Evolutionary conservation across 2,113 vertebrate genomes (phyloP).

Genomic region (Pogonocichla stellata): DNA sequence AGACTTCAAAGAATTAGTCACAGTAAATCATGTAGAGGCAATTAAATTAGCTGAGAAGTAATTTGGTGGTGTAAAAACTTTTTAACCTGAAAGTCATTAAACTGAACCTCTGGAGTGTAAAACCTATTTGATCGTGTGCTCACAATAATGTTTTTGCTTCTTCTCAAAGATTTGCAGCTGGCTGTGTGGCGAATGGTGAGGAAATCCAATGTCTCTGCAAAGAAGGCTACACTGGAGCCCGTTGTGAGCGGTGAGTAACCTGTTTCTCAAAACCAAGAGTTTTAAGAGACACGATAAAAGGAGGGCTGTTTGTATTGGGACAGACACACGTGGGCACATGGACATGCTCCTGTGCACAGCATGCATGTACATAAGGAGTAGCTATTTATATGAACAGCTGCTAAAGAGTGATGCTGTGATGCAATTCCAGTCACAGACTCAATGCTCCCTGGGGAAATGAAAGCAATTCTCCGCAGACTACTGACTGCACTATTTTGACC

Average conservation of each 20-base stretch:
- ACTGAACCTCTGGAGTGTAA: background rate
- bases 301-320: background rate
- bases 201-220: constrained; percentile 84
- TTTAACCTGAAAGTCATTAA: background rate
- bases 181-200: constrained; percentile 79
- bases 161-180: constrained; percentile 83
- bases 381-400: background rate
- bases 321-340: background rate
- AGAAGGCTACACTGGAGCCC: constrained; percentile 82
- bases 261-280: background rate
- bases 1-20: background rate
- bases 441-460: background rate
- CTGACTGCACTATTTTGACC: background rate
- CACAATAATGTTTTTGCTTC: background rate
- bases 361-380: background rate
- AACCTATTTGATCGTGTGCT: background rate
- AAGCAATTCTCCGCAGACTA: background rate
- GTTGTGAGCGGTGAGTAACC: constrained; percentile 83
- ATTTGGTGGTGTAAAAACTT: background rate
- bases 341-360: background rate
- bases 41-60: background rate
- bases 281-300: background rate
- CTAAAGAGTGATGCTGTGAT: background rate
- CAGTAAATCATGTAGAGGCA: background rate
- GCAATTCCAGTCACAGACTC: background rate